Evolutionary conservation across 2,797 vertebrate species (phyloP).

Genomic region (Amazonetta brasiliensis): DNA sequence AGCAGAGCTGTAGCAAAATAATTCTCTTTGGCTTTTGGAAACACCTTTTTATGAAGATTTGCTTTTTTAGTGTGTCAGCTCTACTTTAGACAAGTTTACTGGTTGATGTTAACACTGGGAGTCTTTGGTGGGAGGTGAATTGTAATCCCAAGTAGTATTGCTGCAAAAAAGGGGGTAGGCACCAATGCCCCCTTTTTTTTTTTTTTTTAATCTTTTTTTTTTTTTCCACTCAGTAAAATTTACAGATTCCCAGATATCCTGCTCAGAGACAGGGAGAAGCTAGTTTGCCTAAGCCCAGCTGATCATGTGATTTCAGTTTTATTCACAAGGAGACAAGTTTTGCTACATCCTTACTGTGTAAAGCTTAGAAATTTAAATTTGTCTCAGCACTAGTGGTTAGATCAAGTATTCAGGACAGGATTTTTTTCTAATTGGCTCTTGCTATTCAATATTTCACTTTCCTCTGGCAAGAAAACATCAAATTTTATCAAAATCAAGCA

Average conservation of each 20-base stretch:
- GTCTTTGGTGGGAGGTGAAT: background rate
- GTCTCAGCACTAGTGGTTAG: background rate
- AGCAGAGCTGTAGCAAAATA: background rate
- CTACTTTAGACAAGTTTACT: background rate
- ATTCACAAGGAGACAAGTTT: background rate
- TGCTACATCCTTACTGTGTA: background rate
- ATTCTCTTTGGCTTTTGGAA: background rate
- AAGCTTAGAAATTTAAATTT: background rate
- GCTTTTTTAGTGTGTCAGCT: background rate
- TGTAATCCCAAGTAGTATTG: background rate
- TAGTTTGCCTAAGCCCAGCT: background rate
- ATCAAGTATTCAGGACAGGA: background rate
- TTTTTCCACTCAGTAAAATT: background rate
- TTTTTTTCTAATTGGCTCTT: background rate
- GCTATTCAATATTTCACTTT: background rate
- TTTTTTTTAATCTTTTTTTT: too few relatives aligned
- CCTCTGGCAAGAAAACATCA: background rate
- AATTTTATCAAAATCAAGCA: background rate
- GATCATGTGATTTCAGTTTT: background rate
- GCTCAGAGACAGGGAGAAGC: background rate
- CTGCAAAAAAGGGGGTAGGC: background rate
- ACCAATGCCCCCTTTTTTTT: background rate
- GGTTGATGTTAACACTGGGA: background rate
- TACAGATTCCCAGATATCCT: background rate
- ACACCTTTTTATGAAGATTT: background rate